Evolutionary conservation across 2,888 invertebrate genomes (phyloP).

Genomic region (Coelopa pilipes): DNA sequence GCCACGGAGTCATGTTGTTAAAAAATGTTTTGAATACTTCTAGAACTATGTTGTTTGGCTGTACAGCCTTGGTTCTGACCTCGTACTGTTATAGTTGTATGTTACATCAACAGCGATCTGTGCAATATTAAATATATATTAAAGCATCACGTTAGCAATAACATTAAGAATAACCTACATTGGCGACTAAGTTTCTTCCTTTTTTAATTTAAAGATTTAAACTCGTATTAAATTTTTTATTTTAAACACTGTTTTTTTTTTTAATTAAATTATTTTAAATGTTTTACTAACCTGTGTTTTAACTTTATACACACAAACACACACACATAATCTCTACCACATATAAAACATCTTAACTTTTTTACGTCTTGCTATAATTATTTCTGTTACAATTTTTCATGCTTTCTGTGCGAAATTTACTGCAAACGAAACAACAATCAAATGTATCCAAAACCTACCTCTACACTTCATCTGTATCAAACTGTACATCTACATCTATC

Average conservation of each 20-base stretch:
- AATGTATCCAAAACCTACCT: neutral
- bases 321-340: neutral
- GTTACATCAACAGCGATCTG: too few species aligned
- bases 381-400: slow-evolving; percentile 26
- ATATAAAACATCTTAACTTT: neutral
- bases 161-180: too few species aligned
- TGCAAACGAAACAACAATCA: neutral
- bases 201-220: neutral
- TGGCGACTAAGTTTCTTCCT: too few species aligned
- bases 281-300: slow-evolving; percentile 21
- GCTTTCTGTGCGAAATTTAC: neutral
- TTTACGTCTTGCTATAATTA: slow-evolving; percentile 30
- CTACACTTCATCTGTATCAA: slow-evolving; percentile 9
- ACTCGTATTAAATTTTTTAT: neutral
- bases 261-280: neutral
- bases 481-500: neutral
- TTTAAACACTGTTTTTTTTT: neutral
- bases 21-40: slow-evolving; percentile 23
- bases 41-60: neutral
- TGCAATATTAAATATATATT: too few species aligned
- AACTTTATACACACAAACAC: slow-evolving; percentile 16
- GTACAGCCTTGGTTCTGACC: neutral
- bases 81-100: neutral
- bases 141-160: too few species aligned
- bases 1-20: slow-evolving; percentile 58